Conservation (phyloP, 1,140 invertebrate species). For the Apolygus lucorum region DNA sequence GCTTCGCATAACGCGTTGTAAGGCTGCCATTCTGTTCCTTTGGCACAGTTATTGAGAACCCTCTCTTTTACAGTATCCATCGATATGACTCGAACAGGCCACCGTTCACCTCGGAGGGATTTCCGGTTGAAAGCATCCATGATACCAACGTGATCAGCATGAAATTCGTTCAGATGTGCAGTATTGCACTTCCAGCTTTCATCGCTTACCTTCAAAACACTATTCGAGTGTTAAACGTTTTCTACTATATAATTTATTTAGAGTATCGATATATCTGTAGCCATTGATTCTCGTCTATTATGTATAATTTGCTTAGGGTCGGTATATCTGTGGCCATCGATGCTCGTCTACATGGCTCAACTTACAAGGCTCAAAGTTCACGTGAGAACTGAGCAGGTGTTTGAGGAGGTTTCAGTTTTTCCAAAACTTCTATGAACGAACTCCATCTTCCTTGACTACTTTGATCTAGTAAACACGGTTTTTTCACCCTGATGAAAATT, state of each 20-base stretch:
- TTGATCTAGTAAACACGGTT: no score
- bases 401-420: no score
- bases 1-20: conserved; percentile 10
- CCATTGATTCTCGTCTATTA: no score
- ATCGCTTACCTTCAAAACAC: conserved; percentile 15
- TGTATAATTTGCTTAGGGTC: no score
- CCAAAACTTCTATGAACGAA: no score
- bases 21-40: neutral
- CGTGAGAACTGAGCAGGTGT: no score
- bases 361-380: no score
- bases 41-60: conserved; percentile 6
- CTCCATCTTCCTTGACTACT: no score
- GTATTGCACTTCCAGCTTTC: conserved; percentile 1
- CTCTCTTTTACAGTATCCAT: conserved; percentile 16
- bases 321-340: neutral
- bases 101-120: neutral
- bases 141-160: neutral
- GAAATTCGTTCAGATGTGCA: neutral
- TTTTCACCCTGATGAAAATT: no score
- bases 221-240: no score
- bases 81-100: conserved; percentile 14
- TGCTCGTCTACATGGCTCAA: neutral
- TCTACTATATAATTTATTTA: no score
- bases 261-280: no score
- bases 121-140: neutral